These are phyloP conservation scores for Drosophila bocki DNA, from an alignment of 1,140 invertebrate genomes.

Conservation along the genomic window DNA sequence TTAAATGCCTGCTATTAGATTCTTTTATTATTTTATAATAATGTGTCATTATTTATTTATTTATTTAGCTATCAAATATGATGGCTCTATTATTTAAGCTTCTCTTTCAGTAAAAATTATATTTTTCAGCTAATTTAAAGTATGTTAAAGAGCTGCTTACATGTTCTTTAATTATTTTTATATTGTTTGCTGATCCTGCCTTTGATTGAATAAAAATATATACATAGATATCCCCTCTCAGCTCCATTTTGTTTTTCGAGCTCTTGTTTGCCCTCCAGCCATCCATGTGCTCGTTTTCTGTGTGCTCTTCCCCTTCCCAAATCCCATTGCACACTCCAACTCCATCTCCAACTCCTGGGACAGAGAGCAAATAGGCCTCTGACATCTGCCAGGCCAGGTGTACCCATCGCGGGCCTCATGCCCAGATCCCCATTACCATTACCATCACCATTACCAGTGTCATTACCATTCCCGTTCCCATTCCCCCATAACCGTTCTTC, in stretches of 20 bases:
- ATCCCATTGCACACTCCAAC: neutral
- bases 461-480: neutral
- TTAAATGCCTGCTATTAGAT: no score
- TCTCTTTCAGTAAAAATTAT: neutral
- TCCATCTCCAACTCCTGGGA: neutral
- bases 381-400: constrained; percentile 44
- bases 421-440: constrained; percentile 21
- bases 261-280: constrained; percentile 34
- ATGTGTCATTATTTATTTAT: no score
- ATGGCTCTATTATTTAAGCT: no score
- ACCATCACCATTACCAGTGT: constrained; percentile 1
- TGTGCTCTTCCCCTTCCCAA: constrained; percentile 7
- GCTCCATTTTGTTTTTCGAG: constrained; percentile 51
- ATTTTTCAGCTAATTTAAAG: neutral
- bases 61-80: no score
- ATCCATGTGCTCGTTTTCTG: constrained; percentile 8
- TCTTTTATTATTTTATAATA: no score
- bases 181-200: neutral
- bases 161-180: neutral
- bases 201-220: constrained; percentile 2
- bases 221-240: neutral
- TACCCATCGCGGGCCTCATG: constrained; percentile 20
- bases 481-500: neutral
- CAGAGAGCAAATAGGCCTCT: constrained; percentile 30
- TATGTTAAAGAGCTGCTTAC: neutral